Percentiles rank a stretch among this genome's conserved stretches.
These are phyloP conservation scores for Ruditapes philippinarum DNA, from an alignment of 1,140 invertebrate genomes.

Conservation along the genomic window DNA sequence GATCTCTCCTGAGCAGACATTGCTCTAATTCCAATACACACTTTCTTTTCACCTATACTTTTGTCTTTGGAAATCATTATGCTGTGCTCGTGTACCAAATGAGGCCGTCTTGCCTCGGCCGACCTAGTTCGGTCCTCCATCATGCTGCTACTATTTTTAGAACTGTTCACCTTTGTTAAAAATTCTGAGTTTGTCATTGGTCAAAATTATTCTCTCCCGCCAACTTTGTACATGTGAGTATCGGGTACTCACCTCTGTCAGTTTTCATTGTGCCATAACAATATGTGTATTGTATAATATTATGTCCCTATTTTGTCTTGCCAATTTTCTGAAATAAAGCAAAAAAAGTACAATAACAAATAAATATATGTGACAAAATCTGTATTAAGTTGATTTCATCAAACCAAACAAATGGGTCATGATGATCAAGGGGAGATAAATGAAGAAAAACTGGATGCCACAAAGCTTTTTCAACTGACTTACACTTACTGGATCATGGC, in stretches of 20 bases:
- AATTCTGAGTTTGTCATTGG: not conserved
- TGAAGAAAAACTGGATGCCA: too few relatives aligned
- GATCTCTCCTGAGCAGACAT: slow-evolving; percentile 49
- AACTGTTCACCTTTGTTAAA: not conserved
- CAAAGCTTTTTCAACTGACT: too few relatives aligned
- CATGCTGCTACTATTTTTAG: not conserved
- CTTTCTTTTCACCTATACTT: not conserved
- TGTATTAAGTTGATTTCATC: too few relatives aligned
- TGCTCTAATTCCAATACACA: slow-evolving; percentile 1
- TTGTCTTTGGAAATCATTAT: not conserved
- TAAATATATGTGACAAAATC: not conserved
- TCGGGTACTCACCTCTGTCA: too few relatives aligned
- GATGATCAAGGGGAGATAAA: too few relatives aligned
- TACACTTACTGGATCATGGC: too few relatives aligned
- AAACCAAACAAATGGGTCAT: too few relatives aligned
- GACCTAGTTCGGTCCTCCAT: slow-evolving; percentile 21
- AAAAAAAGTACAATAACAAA: not conserved
- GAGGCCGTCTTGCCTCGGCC: not conserved
- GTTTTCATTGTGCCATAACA: not conserved
- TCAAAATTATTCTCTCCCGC: not conserved
- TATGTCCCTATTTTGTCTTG: not conserved
- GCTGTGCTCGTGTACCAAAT: not conserved
- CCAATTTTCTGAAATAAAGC: not conserved
- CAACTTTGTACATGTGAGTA: not conserved
- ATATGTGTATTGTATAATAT: not conserved